phyloP scores from a whole-genome alignment of 2,888 invertebrate species.

The Metopia argyrocephala region DNA sequence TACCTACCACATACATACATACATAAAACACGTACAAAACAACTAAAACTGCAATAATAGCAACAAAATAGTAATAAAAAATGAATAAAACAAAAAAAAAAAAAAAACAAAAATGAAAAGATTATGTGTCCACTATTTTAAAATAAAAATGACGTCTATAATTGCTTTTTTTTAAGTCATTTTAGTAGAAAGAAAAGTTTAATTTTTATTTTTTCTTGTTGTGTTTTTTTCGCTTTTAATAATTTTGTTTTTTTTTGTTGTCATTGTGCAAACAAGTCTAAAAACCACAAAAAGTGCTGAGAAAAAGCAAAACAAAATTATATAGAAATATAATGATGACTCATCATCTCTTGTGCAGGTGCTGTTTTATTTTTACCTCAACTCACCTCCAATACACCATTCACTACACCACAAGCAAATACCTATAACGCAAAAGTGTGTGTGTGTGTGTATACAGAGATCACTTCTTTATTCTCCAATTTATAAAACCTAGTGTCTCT shows the following conservation, averaged over 20 bases:
- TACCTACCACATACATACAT: too few species aligned
- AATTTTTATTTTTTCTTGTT: slow-evolving; percentile 40
- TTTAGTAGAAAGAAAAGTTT: slow-evolving; percentile 32
- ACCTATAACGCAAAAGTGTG: background rate
- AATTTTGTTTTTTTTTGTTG: background rate
- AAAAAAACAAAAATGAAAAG: slow-evolving; percentile 8
- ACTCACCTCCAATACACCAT: slow-evolving; percentile 2
- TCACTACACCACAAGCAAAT: background rate
- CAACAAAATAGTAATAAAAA: background rate
- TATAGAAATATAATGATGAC: slow-evolving; percentile 54
- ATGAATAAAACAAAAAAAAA: background rate
- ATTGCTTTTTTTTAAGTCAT: slow-evolving; percentile 58
- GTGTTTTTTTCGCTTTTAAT: slow-evolving; percentile 21
- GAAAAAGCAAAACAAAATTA: background rate
- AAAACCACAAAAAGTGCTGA: slow-evolving; percentile 39
- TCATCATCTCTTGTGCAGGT: slow-evolving; percentile 47
- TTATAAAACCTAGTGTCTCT: too few species aligned
- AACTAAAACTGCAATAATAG: too few species aligned
- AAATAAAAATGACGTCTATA: slow-evolving; percentile 62
- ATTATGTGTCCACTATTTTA: slow-evolving; percentile 51
- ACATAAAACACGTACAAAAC: too few species aligned
- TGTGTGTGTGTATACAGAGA: background rate
- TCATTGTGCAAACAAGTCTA: background rate
- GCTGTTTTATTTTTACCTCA: slow-evolving; percentile 43
- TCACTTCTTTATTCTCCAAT: too few species aligned